These are phyloP conservation scores for Reticulitermes speratus DNA, from an alignment of 1,140 invertebrate species.

Conservation along the genomic window DNA sequence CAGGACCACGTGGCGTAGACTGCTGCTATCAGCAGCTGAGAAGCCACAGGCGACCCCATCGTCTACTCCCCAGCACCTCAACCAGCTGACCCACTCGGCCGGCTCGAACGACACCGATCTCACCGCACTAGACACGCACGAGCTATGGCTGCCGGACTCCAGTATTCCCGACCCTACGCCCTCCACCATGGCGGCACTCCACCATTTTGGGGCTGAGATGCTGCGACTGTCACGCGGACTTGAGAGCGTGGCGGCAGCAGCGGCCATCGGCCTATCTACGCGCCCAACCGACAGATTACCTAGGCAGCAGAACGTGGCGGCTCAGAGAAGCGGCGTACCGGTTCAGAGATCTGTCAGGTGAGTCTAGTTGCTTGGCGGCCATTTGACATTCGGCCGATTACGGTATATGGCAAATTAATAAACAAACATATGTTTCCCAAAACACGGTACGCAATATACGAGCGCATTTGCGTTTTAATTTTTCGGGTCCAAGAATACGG, in stretches of 20 bases:
- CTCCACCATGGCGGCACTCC: constrained; percentile 75
- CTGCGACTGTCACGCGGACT: constrained; percentile 73
- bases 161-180: constrained; percentile 64
- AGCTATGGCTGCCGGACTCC: constrained; percentile 75
- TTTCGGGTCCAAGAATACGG: no score
- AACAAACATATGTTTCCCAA: no score
- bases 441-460: no score
- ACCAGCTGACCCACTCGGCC: constrained; percentile 42
- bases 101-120: constrained; percentile 78
- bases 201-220: constrained; percentile 81
- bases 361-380: neutral
- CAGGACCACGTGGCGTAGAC: constrained; percentile 61
- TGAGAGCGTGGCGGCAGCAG: constrained; percentile 51
- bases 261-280: neutral
- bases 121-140: constrained; percentile 74
- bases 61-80: constrained; percentile 32
- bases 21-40: constrained; percentile 47
- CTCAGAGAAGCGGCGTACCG: neutral
- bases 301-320: neutral
- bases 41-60: constrained; percentile 41
- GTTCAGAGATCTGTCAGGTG: neutral
- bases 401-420: no score
- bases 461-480: no score
- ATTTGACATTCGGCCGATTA: no score
- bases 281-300: neutral